phyloP scores from a whole-genome alignment of 2,797 vertebrate genomes.

The Rachycentron canadum region DNA sequence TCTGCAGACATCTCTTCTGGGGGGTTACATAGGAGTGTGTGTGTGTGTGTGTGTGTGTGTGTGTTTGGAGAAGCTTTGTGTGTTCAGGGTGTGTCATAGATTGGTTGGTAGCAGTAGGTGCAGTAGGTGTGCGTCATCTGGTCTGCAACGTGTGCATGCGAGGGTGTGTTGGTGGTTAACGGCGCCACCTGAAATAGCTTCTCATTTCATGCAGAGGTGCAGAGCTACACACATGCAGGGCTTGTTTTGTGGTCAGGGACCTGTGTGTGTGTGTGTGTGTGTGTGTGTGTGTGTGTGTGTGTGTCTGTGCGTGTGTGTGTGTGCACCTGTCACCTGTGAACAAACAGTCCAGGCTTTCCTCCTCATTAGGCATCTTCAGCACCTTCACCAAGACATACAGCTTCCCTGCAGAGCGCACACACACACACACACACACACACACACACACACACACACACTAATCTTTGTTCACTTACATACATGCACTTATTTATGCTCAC shows the following conservation, averaged over 20 bases:
- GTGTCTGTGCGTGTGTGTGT: constrained; percentile 21
- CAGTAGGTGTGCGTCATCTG: constrained; percentile 21
- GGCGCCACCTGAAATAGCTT: constrained; percentile 15
- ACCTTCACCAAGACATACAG: constrained; percentile 50
- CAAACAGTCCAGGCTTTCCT: constrained; percentile 60
- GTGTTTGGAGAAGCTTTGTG: constrained; percentile 2
- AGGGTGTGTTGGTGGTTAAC: constrained; percentile 9
- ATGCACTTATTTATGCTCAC: background rate
- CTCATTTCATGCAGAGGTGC: constrained; percentile 10
- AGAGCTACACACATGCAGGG: constrained; percentile 15
- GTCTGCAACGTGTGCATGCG: constrained; percentile 21
- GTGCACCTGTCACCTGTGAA: constrained; percentile 73
- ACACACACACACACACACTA: constrained; percentile 33
- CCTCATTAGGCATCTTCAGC: constrained; percentile 71
- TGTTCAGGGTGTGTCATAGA: constrained; percentile 26
- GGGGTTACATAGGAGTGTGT: constrained; percentile 1
- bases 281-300: constrained; percentile 13
- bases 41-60: constrained; percentile 6
- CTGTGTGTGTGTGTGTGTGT: constrained; percentile 19
- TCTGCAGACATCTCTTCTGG: constrained; percentile 34
- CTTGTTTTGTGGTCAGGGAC: constrained; percentile 35
- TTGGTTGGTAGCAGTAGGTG: background rate
- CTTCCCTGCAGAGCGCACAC: constrained; percentile 40
- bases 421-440: constrained; percentile 29
- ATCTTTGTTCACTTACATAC: constrained; percentile 1